Conservation (phyloP, 1,140 invertebrate species). For the Eueides isabella region DNA sequence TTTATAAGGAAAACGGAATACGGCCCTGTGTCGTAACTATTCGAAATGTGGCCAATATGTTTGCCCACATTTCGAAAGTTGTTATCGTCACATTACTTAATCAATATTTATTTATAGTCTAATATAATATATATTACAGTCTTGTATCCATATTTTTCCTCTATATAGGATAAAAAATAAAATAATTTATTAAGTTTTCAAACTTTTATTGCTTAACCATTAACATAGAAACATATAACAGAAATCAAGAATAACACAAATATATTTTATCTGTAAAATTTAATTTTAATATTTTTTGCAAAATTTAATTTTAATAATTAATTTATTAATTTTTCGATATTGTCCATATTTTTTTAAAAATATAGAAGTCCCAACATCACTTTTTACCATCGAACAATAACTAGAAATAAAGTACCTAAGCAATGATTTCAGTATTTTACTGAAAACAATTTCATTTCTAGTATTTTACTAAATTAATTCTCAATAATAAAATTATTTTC, state of each 20-base stretch:
- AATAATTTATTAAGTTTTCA: background rate
- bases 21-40: too few relatives aligned
- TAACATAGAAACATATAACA: background rate
- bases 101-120: too few relatives aligned
- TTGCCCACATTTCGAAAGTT: too few relatives aligned
- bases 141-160: background rate
- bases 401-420: background rate
- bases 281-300: too few relatives aligned
- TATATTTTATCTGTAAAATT: background rate
- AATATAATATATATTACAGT: too few relatives aligned
- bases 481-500: background rate
- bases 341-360: background rate
- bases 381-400: background rate
- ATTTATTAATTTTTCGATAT: background rate
- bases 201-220: constrained; percentile 4
- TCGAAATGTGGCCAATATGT: too few relatives aligned
- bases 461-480: background rate
- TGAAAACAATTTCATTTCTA: too few relatives aligned
- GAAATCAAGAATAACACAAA: background rate
- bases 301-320: too few relatives aligned
- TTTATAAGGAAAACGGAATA: too few relatives aligned
- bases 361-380: background rate
- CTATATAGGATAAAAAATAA: background rate
- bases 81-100: too few relatives aligned
- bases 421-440: too few relatives aligned